These are phyloP conservation scores for Drosophila dives DNA, from an alignment of 2,888 invertebrate genomes.

Conservation along the genomic window DNA sequence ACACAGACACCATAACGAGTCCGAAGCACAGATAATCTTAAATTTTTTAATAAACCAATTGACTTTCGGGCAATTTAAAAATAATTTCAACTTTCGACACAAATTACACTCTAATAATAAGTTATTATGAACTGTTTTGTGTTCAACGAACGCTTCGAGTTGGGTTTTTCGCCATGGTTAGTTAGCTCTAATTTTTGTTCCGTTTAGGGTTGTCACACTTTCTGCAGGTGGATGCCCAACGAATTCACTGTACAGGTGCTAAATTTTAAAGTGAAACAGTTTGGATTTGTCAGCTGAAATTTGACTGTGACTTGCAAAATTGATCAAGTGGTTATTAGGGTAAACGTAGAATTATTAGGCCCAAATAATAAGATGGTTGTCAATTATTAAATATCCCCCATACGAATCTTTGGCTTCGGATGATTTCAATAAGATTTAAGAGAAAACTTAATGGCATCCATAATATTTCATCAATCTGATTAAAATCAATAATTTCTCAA, in stretches of 20 bases:
- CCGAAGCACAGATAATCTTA: not conserved
- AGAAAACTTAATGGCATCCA: slow-evolving; percentile 3
- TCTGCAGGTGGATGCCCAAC: slow-evolving; percentile 11
- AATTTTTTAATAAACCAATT: not conserved
- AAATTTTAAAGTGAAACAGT: slow-evolving; percentile 14
- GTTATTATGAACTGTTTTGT: not conserved
- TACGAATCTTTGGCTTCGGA: slow-evolving; percentile 22
- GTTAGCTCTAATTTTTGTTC: slow-evolving; percentile 13
- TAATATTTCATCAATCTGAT: not conserved
- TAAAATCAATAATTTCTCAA: not conserved
- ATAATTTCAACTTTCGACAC: not conserved
- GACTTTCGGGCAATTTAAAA: not conserved
- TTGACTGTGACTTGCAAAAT: slow-evolving; percentile 22
- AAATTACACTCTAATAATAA: not conserved
- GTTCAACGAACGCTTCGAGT: not conserved
- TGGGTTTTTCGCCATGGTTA: slow-evolving; percentile 7
- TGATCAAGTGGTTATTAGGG: not conserved
- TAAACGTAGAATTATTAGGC: slow-evolving; percentile 19
- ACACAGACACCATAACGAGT: not conserved
- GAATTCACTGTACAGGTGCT: slow-evolving; percentile 13
- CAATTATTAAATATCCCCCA: slow-evolving; percentile 19
- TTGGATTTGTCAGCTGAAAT: slow-evolving; percentile 16
- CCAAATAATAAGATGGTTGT: slow-evolving; percentile 28
- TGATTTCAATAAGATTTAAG: slow-evolving; percentile 15
- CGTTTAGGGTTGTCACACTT: slow-evolving; percentile 13